These are phyloP conservation scores for Oncorhynchus masou DNA, from an alignment of 2,113 vertebrate species.

Conservation along the genomic window DNA sequence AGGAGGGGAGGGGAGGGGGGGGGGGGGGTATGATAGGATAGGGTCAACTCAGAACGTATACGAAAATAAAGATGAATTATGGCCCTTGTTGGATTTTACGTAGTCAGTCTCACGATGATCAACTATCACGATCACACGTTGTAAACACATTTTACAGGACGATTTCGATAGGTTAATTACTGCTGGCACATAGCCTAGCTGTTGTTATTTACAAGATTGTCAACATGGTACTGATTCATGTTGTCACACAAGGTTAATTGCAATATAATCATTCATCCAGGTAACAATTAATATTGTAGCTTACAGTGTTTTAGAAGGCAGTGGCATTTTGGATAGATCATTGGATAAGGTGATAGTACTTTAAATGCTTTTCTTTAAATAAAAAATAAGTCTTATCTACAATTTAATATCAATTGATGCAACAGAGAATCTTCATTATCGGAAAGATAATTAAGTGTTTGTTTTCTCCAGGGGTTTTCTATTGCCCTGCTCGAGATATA, in stretches of 20 bases:
- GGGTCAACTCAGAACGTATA: neutral
- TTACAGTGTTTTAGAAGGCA: too few relatives aligned
- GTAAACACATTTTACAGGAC: neutral
- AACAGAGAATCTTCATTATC: neutral
- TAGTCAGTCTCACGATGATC: neutral
- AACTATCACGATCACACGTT: neutral
- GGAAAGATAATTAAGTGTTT: conserved; percentile 21
- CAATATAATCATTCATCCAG: too few relatives aligned
- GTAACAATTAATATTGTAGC: too few relatives aligned
- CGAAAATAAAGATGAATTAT: neutral
- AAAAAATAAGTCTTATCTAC: neutral
- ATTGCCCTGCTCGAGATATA: conserved; percentile 16
- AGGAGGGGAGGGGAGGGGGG: neutral
- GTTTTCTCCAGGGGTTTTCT: conserved; percentile 43
- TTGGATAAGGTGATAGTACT: too few relatives aligned
- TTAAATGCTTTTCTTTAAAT: too few relatives aligned
- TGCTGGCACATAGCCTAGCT: neutral
- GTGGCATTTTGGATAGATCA: too few relatives aligned
- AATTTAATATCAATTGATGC: too few relatives aligned
- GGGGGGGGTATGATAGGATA: neutral
- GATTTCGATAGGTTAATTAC: neutral
- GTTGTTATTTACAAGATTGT: too few relatives aligned
- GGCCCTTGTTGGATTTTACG: neutral
- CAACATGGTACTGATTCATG: too few relatives aligned
- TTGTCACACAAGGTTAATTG: too few relatives aligned